Conservation (phyloP, 2,888 invertebrate genomes). For the Eubasilissa splendida region DNA sequence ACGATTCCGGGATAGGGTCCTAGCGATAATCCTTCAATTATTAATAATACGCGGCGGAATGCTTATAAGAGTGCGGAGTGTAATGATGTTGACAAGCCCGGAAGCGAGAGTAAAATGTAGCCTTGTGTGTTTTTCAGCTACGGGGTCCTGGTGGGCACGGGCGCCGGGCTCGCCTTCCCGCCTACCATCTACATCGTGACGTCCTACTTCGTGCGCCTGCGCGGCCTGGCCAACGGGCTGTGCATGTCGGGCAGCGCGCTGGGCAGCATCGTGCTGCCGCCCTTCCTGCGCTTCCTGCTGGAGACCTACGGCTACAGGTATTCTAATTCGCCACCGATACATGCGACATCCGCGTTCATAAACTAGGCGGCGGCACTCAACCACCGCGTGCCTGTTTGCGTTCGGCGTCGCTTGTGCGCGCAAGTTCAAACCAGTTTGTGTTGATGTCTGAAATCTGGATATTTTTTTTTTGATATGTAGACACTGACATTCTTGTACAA, state of each 20-base stretch:
- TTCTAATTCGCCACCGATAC: conserved; percentile 49
- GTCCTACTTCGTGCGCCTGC: conserved; percentile 84
- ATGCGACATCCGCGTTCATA: neutral
- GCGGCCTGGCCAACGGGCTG: conserved; percentile 89
- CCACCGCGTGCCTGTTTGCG: too few relatives aligned
- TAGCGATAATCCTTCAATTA: too few relatives aligned
- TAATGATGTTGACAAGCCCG: too few relatives aligned
- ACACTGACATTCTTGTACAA: too few relatives aligned
- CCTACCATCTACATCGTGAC: conserved; percentile 93
- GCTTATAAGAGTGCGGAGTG: too few relatives aligned
- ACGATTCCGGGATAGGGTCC: too few relatives aligned
- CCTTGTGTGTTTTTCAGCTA: conserved; percentile 73
- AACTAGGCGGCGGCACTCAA: too few relatives aligned
- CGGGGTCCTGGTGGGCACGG: conserved; percentile 86
- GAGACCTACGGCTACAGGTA: conserved; percentile 84
- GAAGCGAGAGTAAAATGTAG: neutral
- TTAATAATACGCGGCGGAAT: too few relatives aligned
- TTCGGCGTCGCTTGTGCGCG: too few relatives aligned
- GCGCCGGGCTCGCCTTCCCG: conserved; percentile 89
- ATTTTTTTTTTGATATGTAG: too few relatives aligned
- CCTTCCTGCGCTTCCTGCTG: conserved; percentile 80
- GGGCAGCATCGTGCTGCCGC: conserved; percentile 89
- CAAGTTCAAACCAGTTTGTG: too few relatives aligned
- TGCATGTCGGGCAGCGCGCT: conserved; percentile 92
- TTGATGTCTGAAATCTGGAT: too few relatives aligned